Evolutionary conservation across 1,140 invertebrate genomes (phyloP).

Genomic region (Musca domestica): DNA sequence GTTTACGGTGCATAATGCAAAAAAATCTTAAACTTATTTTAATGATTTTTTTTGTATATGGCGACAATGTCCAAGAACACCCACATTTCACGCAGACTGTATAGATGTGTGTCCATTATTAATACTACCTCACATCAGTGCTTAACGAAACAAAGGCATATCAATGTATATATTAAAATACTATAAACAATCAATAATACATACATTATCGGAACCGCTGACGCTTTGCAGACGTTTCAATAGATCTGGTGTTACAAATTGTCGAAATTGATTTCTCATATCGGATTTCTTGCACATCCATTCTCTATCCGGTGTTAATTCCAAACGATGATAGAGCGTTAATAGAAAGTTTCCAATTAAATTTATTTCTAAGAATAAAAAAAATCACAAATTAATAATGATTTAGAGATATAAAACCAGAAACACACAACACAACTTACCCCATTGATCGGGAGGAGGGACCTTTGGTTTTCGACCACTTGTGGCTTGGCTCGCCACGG

Average conservation of each 20-base stretch:
- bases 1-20: no score
- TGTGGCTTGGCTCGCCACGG: not conserved
- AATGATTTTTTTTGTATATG: no score
- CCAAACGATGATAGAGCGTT: constrained; percentile 33
- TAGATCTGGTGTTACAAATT: not conserved
- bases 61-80: no score
- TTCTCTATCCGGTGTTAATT: constrained; percentile 30
- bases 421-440: not conserved
- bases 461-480: not conserved
- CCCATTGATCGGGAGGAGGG: constrained; percentile 4
- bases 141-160: no score
- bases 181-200: not conserved
- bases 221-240: not conserved
- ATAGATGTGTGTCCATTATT: no score
- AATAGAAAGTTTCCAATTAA: constrained; percentile 41
- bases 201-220: constrained; percentile 6
- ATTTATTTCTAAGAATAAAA: constrained; percentile 35
- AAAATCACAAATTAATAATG: not conserved
- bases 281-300: constrained; percentile 38
- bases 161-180: not conserved
- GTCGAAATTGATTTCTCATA: constrained; percentile 23
- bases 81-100: no score
- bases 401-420: not conserved
- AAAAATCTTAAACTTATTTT: no score
- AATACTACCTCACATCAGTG: no score